Percentiles rank a stretch among this genome's conserved stretches.
These are phyloP conservation scores for Cactoblastis cactorum DNA, from an alignment of 2,888 invertebrate genomes.

Conservation along the genomic window DNA sequence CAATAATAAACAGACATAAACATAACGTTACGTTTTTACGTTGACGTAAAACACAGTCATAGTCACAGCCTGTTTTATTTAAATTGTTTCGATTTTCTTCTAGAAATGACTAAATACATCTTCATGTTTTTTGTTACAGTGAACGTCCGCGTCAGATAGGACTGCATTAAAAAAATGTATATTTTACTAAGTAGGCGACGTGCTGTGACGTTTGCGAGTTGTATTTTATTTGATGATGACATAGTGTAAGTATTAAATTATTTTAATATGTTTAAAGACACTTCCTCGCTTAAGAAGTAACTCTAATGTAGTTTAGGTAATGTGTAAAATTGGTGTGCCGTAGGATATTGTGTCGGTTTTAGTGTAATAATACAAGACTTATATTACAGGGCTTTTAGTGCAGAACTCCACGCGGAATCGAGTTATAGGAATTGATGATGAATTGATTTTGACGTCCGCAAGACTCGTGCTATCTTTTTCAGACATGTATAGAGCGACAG, in stretches of 20 bases:
- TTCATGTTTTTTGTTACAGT: slow-evolving; percentile 33
- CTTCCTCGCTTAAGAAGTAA: slow-evolving; percentile 64
- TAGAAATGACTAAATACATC: too few species aligned
- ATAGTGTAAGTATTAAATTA: slow-evolving; percentile 74
- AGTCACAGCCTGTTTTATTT: too few species aligned
- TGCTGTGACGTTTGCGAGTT: slow-evolving; percentile 66
- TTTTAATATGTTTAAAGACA: slow-evolving; percentile 72
- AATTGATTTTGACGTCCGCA: too few species aligned
- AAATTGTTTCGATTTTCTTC: too few species aligned
- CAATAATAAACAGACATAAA: too few species aligned
- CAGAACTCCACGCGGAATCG: slow-evolving; percentile 15
- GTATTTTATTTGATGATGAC: slow-evolving; percentile 61
- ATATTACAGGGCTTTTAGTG: slow-evolving; percentile 51
- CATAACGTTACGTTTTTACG: too few species aligned
- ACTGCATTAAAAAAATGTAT: slow-evolving; percentile 28
- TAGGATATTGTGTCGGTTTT: slow-evolving; percentile 50
- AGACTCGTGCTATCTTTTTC: too few species aligned
- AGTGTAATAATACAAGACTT: slow-evolving; percentile 31
- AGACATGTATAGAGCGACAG: too few species aligned
- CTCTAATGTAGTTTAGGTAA: slow-evolving; percentile 52
- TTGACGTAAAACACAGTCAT: too few species aligned
- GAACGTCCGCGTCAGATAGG: slow-evolving; percentile 25
- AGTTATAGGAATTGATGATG: too few species aligned
- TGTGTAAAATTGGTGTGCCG: slow-evolving; percentile 56
- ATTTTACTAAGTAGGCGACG: slow-evolving; percentile 50